A percentile compares a stretch with the other conserved stretches of the same genome.
Conservation (phyloP, 2,888 invertebrate genomes). For the Andrena minutula region DNA sequence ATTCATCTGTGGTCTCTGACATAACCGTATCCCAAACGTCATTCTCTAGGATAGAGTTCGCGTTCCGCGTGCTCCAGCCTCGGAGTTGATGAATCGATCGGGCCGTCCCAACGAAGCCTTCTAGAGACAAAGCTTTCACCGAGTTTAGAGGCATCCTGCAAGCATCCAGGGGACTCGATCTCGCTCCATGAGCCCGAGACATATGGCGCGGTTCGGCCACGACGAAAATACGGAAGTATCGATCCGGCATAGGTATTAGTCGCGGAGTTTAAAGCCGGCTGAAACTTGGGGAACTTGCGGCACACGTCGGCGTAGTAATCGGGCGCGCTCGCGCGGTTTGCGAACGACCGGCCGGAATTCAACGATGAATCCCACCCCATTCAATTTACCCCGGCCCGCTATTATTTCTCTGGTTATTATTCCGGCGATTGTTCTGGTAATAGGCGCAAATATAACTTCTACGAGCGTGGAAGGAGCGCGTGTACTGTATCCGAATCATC, state of each 20-base stretch:
- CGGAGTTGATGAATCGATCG: conserved; percentile 58
- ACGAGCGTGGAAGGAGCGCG: not conserved
- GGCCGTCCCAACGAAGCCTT: conserved; percentile 21
- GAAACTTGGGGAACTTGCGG: conserved; percentile 33
- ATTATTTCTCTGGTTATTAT: conserved; percentile 32
- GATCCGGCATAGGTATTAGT: conserved; percentile 39
- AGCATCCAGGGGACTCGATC: conserved; percentile 44
- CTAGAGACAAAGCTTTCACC: conserved; percentile 26
- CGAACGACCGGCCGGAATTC: conserved; percentile 7
- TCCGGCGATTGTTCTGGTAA: conserved; percentile 13
- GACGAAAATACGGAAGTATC: conserved; percentile 50
- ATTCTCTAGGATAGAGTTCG: conserved; percentile 37
- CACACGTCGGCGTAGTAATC: conserved; percentile 23
- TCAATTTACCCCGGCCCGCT: conserved; percentile 1
- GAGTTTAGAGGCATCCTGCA: conserved; percentile 27
- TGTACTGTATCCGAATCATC: not conserved
- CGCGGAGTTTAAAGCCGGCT: conserved; percentile 21
- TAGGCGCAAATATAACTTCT: conserved; percentile 12
- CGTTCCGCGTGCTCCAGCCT: not conserved
- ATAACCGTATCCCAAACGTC: conserved; percentile 9
- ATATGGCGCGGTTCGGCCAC: conserved; percentile 38
- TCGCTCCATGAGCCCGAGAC: conserved; percentile 28
- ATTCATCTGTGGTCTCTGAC: conserved; percentile 25
- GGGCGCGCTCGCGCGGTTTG: not conserved
- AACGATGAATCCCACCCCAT: conserved; percentile 8